Evolutionary conservation across 2,888 invertebrate species (phyloP), one percentile per base, ranked within the genome.

Genomic region (Cephus nigrinus): DNA sequence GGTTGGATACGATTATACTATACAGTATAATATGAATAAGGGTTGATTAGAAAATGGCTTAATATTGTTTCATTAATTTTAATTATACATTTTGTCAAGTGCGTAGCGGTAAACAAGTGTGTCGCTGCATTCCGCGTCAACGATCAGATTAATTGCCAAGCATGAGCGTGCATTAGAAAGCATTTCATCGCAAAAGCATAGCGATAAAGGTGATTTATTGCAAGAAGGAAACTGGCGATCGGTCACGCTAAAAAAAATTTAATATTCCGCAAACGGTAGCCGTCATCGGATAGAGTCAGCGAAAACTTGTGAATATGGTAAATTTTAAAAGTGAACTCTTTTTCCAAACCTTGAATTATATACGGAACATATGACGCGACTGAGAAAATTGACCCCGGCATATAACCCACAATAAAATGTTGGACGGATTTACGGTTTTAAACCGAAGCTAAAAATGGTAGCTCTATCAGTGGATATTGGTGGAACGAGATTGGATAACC

Each of bases 401-500:
- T 23, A 4, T 23, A 15, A 55, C 55, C 55, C 9, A 23, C 9
- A 23, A 55, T 55, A 23, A 55, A 55, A 55, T 23, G 9, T 23
- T 55, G 23, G 23, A 55, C 55, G 23, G 55, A 55, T 55, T 55
- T 23, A 55, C 55, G 55, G 9, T 55, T 71, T 71, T 71, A 71
- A 71, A 30, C 23, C 71, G 30, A 23, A 30, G 32, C 71, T 33
- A 33, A 32, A 71, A 71, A 32, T 71, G 3, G 12, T 71, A 71
- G 30, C 9, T 33, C 15, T 23, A 23, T 71, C 32, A 30, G 3
- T 71, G 30, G 71, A 69, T 77, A 77, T 77, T 71, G 77, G 69
- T 77, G 77, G 75, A 55, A 74, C 74, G 77, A 77, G 40, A 69
- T 69, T 69, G 77, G 69, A 40, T 77, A 33, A 74, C 74, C 33